These are phyloP conservation scores for Hipparchia sbordonii DNA, from an alignment of 2,888 invertebrate species.

Conservation along the genomic window DNA sequence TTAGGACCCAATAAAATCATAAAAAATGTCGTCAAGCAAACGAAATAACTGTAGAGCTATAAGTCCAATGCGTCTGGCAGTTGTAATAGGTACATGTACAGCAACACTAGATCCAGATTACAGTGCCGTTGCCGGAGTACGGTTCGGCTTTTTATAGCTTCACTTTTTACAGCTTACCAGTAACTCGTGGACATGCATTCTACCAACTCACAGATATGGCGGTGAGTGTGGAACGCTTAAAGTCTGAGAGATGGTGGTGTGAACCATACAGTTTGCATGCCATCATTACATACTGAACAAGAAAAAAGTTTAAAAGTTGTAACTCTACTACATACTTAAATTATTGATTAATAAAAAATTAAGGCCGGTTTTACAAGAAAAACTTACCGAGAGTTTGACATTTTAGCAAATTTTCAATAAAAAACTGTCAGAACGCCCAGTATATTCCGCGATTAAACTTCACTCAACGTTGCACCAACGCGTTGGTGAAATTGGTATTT, in stretches of 20 bases:
- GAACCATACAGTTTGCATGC: no score
- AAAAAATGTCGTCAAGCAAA: constrained; percentile 1
- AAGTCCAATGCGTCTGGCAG: background rate
- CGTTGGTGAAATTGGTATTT: no score
- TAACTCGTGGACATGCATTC: constrained; percentile 10
- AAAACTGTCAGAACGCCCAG: no score
- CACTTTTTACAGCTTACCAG: constrained; percentile 8
- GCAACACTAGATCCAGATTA: constrained; percentile 18
- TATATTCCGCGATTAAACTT: no score
- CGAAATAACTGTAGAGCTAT: constrained; percentile 2
- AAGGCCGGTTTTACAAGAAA: no score
- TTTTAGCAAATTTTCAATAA: no score
- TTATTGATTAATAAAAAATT: no score
- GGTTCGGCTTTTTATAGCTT: constrained; percentile 9
- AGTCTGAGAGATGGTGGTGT: constrained; percentile 3
- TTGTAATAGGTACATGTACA: constrained; percentile 1
- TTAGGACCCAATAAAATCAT: constrained; percentile 4
- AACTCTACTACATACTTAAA: no score
- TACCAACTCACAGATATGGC: constrained; percentile 6
- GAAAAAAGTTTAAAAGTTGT: no score
- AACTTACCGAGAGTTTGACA: no score
- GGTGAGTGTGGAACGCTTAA: background rate
- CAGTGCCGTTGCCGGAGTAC: constrained; percentile 17
- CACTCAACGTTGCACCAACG: no score
- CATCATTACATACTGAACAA: no score